Base-by-base conservation (phyloP, 2,113 vertebrate species). In the Pitta sordida region DNA sequence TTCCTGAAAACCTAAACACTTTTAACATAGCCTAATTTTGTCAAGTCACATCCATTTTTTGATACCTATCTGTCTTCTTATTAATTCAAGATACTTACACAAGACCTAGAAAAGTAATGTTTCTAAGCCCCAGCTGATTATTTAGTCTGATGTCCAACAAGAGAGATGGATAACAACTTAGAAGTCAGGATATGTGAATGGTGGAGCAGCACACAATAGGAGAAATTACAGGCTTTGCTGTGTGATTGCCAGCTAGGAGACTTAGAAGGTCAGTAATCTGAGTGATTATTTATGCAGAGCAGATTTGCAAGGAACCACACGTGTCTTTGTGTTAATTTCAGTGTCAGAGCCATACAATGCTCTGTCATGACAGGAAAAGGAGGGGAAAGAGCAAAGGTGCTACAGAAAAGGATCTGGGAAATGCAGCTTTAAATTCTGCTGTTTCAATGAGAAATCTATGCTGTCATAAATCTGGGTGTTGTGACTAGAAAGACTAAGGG, bases 381-480 rank as follows among this genome's bases (percentile, higher is more conserved):
- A 86, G 22, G 17, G 11, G 19, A 68, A 82, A 52, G 49, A 81
- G 32, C 17, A 91, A 55, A 92, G 86, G 13, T 37, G 63, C 13
- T 74, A 22, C 49, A 60, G 74, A 32, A 88, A 46, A 79, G 17
- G 55, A n/a, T 64, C 64, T 81, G 53, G 30, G 73, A 92, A 95
- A 79, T 67, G 46, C 69, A 89, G 70, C 24, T 94, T 65, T 69
- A 68, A 86, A 64, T 95, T 91, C 78, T 91, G 77, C 85, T 78
- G 74, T 60, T 95, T 80, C 67, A 43, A 70, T 27, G 83, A 75
- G 93, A 87, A 94, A 94, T 80, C 65, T 81, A 56, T 77, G 69
- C 68, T 79, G 78, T 81, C 79, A n/a, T 89, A 87, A 90, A 48
- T 77, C 77, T 75, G 68, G 94, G 26, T 86, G 90, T 83, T 96